Evolutionary conservation across 2,888 invertebrate species (phyloP), one percentile per base, ranked within the genome.

Genomic region (Pogonocherus hispidulus): DNA sequence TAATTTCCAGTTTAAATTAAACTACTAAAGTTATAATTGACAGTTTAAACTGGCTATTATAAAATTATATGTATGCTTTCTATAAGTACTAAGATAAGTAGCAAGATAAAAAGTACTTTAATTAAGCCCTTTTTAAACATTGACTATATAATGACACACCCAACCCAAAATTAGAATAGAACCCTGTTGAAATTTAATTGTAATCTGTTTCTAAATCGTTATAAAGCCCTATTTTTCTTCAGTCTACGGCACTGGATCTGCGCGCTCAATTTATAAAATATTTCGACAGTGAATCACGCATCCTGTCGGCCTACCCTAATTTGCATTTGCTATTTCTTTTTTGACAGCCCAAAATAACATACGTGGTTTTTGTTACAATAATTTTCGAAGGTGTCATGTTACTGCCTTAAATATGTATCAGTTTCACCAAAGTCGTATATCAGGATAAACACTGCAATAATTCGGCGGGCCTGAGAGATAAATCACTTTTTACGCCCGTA

Each of bases 381-480:
- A 67, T 57, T 67, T 67, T 57, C 16, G 47, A 41, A 44, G 51
- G 51, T 63, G 52, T 67, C 51, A 56, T 63, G 63, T 67, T 67
- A 46, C 67, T 57, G 46, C 44, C 46, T 56, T 52, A 56, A 11
- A 19, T 23, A 32, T 19, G 44, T 67, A 67, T 67, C 63, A 32
- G 20, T 57, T 67, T 37, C 63, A 57, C 56, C 57, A 51, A 46
- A 59, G 19, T 20, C 32, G 59, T 47, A 32, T 47, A 47, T 47
- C 47, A 20, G 32, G 20, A 19, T 47, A 32, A 35, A 32, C 16
- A n/a, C 14, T 19, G 37, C 37, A 55, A 19, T 55, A 56, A 44
- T 46, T 57, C 44, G n/a, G 27, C n/a, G 19, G 32, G 32, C 18
- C 32, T 20, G 18, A 9, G 8, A 32, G 19, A 47, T 64, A 55